Evolutionary conservation across 2,888 invertebrate genomes (phyloP).

Genomic region (Ophonus ardosiacus): DNA sequence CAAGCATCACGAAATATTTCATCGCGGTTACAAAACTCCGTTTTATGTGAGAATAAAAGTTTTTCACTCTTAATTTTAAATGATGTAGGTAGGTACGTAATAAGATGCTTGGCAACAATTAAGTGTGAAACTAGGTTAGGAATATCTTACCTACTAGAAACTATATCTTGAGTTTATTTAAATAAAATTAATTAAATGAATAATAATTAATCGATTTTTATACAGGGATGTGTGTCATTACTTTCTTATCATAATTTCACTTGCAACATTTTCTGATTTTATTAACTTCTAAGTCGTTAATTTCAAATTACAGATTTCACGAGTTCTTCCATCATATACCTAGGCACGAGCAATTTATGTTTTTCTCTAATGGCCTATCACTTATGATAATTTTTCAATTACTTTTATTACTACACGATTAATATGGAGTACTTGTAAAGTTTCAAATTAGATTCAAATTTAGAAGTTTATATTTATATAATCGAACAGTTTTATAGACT

Average conservation of each 20-base stretch:
- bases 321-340: neutral
- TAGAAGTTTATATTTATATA: neutral
- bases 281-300: conserved; percentile 5
- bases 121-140: conserved; percentile 45
- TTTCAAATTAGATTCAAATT: neutral
- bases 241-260: conserved; percentile 46
- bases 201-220: conserved; percentile 35
- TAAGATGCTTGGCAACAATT: conserved; percentile 46
- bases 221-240: conserved; percentile 32
- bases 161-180: conserved; percentile 27
- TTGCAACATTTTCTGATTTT: conserved; percentile 30
- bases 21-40: conserved; percentile 31
- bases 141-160: conserved; percentile 29
- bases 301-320: conserved; percentile 27
- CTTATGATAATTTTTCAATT: conserved; percentile 1
- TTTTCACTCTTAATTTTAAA: conserved; percentile 60
- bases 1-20: conserved; percentile 28
- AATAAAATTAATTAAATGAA: conserved; percentile 42
- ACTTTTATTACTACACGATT: neutral
- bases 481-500: neutral
- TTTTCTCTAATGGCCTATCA: neutral
- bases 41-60: conserved; percentile 56
- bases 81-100: conserved; percentile 43
- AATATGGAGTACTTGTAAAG: neutral
- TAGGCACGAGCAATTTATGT: neutral